Percentiles rank a stretch among this genome's conserved stretches.
These are phyloP conservation scores for Mareca strepera DNA, from an alignment of 2,797 vertebrate species.

Conservation along the genomic window DNA sequence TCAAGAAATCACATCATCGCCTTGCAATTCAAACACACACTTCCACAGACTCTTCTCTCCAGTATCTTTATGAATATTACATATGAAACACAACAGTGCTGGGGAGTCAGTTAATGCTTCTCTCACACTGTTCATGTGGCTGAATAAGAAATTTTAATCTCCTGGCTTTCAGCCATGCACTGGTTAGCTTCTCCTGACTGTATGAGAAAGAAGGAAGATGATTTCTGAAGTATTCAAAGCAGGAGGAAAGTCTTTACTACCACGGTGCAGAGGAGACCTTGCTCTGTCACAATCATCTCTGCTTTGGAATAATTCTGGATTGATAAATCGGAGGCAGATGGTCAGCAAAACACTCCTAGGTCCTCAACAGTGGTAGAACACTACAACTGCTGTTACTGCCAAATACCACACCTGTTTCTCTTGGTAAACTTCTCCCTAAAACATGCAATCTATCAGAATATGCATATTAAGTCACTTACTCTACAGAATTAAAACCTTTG, in stretches of 20 bases:
- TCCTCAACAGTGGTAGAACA: background rate
- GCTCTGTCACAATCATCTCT: background rate
- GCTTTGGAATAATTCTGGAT: background rate
- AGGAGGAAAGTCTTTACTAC: background rate
- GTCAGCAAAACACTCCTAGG: background rate
- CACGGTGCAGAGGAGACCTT: background rate
- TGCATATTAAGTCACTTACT: background rate
- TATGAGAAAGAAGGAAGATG: background rate
- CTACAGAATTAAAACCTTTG: background rate
- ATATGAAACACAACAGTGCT: background rate
- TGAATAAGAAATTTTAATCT: background rate
- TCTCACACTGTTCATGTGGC: background rate
- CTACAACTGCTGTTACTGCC: background rate
- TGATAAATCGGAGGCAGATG: background rate
- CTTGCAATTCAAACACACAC: background rate
- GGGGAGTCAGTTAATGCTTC: background rate
- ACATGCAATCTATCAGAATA: background rate
- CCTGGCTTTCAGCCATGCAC: background rate
- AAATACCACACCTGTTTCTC: background rate
- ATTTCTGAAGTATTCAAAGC: background rate
- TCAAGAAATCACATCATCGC: background rate
- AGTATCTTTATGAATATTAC: background rate
- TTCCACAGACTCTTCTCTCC: accelerated
- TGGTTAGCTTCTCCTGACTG: background rate
- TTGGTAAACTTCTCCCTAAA: background rate